Evolutionary conservation across 2,113 vertebrate genomes (phyloP), one percentile per base, ranked within the genome.

Genomic region (Madoqua kirkii): DNA sequence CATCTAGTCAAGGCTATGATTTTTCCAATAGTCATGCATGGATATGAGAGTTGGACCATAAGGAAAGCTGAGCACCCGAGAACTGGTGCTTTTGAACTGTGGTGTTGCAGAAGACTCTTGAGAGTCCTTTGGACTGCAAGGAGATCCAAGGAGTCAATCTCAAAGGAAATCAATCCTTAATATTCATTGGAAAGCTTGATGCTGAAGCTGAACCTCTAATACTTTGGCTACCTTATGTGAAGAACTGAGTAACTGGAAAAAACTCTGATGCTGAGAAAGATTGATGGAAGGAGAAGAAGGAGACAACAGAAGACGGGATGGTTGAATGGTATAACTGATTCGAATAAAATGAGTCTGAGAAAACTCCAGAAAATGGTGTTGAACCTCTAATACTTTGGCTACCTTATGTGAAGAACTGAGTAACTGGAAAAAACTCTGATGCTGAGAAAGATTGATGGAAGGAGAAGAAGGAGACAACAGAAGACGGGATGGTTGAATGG

Each of bases 11-110:
- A 67, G 17, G 64, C n/a, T 67, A 67, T 36, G 17, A 67, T 21
- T 67, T 11, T 36, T 36, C 64, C 64, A 67, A 8, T 67, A 67
- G 64, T 67, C 17, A 36, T 67, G n/a, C n/a, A 67, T 67, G 64
- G 64, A 5, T 36, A 19, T 67, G 2, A 67, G 17, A 36, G 17
- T 67, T 36, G 64, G 17, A 21, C 7, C 8, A 67, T 36, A 67
- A 36, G 2, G 17, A 67, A 67, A 67, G 33, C 17, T 67, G 8
- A 36, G 17, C 4, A 0, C 64, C 2, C 0, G 1, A 67, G n/a
- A 21, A 67, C 64, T 11, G 33, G 19, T 21, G n/a, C 64, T 67
- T 67, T 36, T 67, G 64, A 67, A 67, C 33, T 67, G 33, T 67
- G 33, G 4, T 67, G 17, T 67, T 67, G 64, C 8, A 67, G 33